A percentile compares a stretch with the other conserved stretches of the same genome.
Conservation (phyloP, 2,113 vertebrate genomes). For the Pleuronectes platessa region DNA sequence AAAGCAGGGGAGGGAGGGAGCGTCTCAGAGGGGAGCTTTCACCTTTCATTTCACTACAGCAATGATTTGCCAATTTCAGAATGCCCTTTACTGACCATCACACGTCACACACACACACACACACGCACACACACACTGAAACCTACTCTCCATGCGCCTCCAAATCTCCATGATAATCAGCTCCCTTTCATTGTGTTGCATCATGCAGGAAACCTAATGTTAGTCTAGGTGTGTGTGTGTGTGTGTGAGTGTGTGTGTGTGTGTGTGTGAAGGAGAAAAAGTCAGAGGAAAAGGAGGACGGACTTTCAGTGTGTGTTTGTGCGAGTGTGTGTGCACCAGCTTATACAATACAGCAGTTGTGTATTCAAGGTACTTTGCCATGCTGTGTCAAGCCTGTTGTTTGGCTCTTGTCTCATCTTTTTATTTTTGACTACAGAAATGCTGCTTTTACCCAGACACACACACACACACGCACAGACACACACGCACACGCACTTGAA, state of each 20-base stretch:
- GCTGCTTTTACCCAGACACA: not conserved
- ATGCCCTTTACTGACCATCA: conserved; percentile 74
- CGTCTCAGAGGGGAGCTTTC: conserved; percentile 56
- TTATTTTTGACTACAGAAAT: conserved; percentile 39
- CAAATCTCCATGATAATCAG: conserved; percentile 73
- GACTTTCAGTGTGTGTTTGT: not conserved
- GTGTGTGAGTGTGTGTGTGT: conserved; percentile 12
- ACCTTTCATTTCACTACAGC: conserved; percentile 72
- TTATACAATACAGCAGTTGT: conserved; percentile 7
- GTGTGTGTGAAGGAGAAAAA: conserved; percentile 54
- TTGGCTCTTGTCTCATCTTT: conserved; percentile 36
- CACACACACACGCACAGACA: not conserved
- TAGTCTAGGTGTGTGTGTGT: conserved; percentile 27
- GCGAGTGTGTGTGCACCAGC: not conserved
- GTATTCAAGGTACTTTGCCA: conserved; percentile 22
- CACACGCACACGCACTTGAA: not conserved
- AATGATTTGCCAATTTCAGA: conserved; percentile 68
- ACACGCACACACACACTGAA: conserved; percentile 29
- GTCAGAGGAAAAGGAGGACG: conserved; percentile 40
- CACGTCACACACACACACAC: conserved; percentile 35
- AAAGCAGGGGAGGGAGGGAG: conserved; percentile 14
- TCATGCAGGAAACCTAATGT: conserved; percentile 69
- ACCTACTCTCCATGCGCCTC: conserved; percentile 52
- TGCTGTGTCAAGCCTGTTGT: conserved; percentile 33
- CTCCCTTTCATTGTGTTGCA: conserved; percentile 78